Percentiles rank a stretch among this genome's conserved stretches.
Conservation (phyloP, 92 coral and sea anemone genomes). For the Palythoa grandis region DNA sequence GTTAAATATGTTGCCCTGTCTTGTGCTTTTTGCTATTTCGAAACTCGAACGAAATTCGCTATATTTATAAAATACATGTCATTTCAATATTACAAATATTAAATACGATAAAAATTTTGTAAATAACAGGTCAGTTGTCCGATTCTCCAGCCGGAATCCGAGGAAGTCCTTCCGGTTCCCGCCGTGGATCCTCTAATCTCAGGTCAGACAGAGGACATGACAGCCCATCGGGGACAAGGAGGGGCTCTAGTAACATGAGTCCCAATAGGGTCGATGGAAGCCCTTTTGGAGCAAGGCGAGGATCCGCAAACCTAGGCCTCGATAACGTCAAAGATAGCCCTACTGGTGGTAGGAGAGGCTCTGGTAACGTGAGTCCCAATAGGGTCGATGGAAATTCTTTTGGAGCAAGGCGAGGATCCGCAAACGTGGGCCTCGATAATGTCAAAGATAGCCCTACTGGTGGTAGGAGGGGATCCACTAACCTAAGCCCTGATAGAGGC, state of each 20-base stretch:
- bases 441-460: not conserved
- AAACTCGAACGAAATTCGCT: too few relatives aligned
- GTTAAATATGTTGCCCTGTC: too few relatives aligned
- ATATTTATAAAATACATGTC: too few relatives aligned
- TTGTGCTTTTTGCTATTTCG: too few relatives aligned
- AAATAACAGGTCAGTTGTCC: not conserved
- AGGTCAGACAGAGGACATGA: not conserved
- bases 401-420: constrained; percentile 10
- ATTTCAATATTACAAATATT: too few relatives aligned
- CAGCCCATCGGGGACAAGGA: not conserved
- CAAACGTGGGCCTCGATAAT: not conserved
- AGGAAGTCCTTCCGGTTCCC: constrained; percentile 1
- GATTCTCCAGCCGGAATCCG: not conserved
- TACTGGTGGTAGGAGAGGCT: constrained; percentile 3
- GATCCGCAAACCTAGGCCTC: not conserved
- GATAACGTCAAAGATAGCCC: not conserved
- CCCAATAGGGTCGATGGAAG: not conserved
- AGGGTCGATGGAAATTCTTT: not conserved
- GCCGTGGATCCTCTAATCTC: not conserved
- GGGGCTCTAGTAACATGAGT: not conserved
- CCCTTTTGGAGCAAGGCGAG: not conserved
- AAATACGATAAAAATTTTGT: not conserved
- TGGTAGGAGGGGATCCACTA: constrained; percentile 6
- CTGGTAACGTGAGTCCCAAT: not conserved
- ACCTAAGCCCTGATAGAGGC: constrained; percentile 9